Base-by-base conservation (phyloP, 2,113 vertebrate species). In the Sisor rabdophorus region DNA sequence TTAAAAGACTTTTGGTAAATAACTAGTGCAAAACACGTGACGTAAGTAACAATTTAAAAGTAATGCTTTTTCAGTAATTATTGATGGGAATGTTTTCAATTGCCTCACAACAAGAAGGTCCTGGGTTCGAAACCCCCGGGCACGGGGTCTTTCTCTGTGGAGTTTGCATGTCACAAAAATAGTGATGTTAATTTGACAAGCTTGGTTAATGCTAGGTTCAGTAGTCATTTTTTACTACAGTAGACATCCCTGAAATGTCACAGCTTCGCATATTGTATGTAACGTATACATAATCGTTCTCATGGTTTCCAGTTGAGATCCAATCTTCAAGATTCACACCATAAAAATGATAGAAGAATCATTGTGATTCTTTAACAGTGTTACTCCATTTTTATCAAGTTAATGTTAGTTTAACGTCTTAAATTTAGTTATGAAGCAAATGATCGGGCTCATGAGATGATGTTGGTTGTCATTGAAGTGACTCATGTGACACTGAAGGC, bases 241-340 rank as follows among this genome's bases (percentile, higher is more conserved):
- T 16, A 13, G 6, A 4, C 5, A 4, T 15, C 15, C 3, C 13
- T 15, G 6, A 36, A 36, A 36, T 2, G 6, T 6, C 32, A 2
- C 6, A 36, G 6, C 2, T 36, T 36, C 2, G 6, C 32, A 36
- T 3, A 36, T 36, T 36, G 32, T 24, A 58, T 26, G 55, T 2
- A 30, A 30, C 10, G 10, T 60, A 17, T 28, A 59, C 6, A 6
- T 36, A 56, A 28, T 59, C n/a, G 44, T 36, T 79, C 78, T 17
- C 12, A 36, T 16, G 22, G 32, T 19, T 79, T 77, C 52, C 16
- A 22, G 60, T 83, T 22, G 75, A 75, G 56, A 81, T 84, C 80
- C 81, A 84, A 54, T 73, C 32, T 47, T 80, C 77, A 53, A 80
- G 83, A 69, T 77, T 83, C 32, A 85, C 58, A 40, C 69, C 68